Percentiles rank a stretch among this genome's conserved stretches.
These are phyloP conservation scores for Drosophila leonis DNA, from an alignment of 2,888 invertebrate species.

Conservation along the genomic window DNA sequence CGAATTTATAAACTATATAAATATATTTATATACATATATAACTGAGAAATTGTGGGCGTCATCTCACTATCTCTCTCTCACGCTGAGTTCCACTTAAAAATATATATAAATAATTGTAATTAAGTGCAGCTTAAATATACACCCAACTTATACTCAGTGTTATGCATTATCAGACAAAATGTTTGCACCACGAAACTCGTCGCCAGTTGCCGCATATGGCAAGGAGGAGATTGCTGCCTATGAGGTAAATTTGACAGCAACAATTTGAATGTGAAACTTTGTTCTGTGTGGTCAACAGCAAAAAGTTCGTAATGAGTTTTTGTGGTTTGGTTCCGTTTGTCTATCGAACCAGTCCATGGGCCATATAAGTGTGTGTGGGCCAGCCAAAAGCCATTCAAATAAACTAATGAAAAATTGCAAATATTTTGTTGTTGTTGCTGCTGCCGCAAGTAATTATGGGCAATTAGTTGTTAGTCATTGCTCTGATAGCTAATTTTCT, in stretches of 20 bases:
- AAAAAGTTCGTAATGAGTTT: conserved; percentile 74
- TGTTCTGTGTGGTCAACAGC: conserved; percentile 33
- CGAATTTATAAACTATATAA: conserved; percentile 60
- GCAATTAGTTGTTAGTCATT: conserved; percentile 60
- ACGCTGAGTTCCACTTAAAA: conserved; percentile 17
- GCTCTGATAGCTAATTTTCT: conserved; percentile 21
- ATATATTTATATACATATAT: conserved; percentile 1
- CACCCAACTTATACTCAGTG: conserved; percentile 8
- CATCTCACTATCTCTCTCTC: conserved; percentile 3
- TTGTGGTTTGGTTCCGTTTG: conserved; percentile 58
- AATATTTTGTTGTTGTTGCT: conserved; percentile 39
- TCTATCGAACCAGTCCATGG: conserved; percentile 12
- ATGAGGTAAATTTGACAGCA: conserved; percentile 82
- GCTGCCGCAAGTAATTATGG: conserved; percentile 61
- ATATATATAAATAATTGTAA: conserved; percentile 24
- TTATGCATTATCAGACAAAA: conserved; percentile 59
- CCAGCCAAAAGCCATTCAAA: conserved; percentile 40
- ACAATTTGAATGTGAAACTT: neutral
- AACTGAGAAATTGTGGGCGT: conserved; percentile 59
- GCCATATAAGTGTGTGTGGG: conserved; percentile 12
- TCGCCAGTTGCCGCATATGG: conserved; percentile 84
- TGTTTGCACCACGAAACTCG: conserved; percentile 86
- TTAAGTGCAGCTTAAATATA: conserved; percentile 39
- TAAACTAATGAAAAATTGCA: conserved; percentile 56
- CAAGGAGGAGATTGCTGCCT: conserved; percentile 85